phyloP scores from a whole-genome alignment of 2,113 vertebrate genomes.

The Notarius lentiginosus region DNA sequence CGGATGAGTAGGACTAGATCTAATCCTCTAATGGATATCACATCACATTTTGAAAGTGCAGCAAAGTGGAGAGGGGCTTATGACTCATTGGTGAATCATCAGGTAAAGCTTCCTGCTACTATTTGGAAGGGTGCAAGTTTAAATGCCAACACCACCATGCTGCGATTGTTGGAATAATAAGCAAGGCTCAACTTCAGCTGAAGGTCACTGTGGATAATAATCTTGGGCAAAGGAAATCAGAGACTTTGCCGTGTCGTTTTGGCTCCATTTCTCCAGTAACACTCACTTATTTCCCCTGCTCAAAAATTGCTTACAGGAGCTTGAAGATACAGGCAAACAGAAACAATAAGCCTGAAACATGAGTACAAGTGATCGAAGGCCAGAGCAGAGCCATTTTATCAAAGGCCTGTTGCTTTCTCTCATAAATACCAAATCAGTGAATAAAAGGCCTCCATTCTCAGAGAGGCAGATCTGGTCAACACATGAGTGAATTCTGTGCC shows the following conservation, averaged over 20 bases:
- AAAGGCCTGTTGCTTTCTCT: conserved; percentile 42
- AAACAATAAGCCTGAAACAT: conserved; percentile 26
- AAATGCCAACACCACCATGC: not conserved
- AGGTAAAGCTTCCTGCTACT: not conserved
- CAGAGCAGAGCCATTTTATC: conserved; percentile 34
- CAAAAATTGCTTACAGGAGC: not conserved
- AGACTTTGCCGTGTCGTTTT: not conserved
- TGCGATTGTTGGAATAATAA: not conserved
- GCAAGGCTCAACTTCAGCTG: not conserved
- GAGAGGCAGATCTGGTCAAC: conserved; percentile 63
- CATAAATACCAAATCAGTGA: conserved; percentile 51
- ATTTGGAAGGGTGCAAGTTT: not conserved
- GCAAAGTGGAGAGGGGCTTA: not conserved
- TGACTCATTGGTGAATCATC: not conserved
- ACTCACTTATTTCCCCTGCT: not conserved
- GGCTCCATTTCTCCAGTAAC: not conserved
- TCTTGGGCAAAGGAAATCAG: not conserved
- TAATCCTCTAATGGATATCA: not conserved
- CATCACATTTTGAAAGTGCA: not conserved
- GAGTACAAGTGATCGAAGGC: conserved; percentile 38
- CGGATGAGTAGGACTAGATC: not conserved
- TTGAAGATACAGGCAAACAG: conserved; percentile 40
- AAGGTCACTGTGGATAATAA: not conserved
- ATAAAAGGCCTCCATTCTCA: conserved; percentile 32
- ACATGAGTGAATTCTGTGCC: conserved; percentile 57